Conservation (phyloP, 2,888 invertebrate species). For the Therioaphis trifolii region DNA sequence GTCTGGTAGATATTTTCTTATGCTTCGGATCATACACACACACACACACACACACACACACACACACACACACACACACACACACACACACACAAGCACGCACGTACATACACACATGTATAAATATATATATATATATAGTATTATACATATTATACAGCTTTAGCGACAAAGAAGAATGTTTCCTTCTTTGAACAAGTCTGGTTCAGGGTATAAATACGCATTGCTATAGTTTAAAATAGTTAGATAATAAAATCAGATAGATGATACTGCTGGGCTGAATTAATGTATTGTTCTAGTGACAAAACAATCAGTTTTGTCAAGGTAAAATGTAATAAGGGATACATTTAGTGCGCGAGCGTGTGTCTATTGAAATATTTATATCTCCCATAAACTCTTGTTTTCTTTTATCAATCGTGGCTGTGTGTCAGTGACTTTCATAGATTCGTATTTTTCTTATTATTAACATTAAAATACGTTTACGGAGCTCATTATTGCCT, state of each 20-base stretch:
- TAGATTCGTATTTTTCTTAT: neutral
- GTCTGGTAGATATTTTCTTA: neutral
- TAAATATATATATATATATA: neutral
- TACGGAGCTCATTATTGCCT: neutral
- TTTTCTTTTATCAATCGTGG: constrained; percentile 13
- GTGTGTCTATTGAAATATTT: constrained; percentile 8
- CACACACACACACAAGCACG: too few relatives aligned
- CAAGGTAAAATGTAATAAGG: neutral
- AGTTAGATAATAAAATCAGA: constrained; percentile 40
- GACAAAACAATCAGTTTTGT: constrained; percentile 49
- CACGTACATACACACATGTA: too few relatives aligned
- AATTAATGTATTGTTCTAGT: constrained; percentile 43
- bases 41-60: too few relatives aligned
- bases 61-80: too few relatives aligned
- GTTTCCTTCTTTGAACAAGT: constrained; percentile 29
- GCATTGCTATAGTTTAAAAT: constrained; percentile 27
- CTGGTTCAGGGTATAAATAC: neutral
- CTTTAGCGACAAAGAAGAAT: constrained; percentile 36
- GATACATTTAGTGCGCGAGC: constrained; percentile 10
- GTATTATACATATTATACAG: neutral
- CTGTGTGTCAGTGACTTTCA: neutral
- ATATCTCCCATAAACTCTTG: constrained; percentile 3
- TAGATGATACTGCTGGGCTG: neutral
- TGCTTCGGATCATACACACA: neutral
- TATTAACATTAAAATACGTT: neutral